phyloP scores from a whole-genome alignment of 2,888 invertebrate genomes.

The Aradus depressus region DNA sequence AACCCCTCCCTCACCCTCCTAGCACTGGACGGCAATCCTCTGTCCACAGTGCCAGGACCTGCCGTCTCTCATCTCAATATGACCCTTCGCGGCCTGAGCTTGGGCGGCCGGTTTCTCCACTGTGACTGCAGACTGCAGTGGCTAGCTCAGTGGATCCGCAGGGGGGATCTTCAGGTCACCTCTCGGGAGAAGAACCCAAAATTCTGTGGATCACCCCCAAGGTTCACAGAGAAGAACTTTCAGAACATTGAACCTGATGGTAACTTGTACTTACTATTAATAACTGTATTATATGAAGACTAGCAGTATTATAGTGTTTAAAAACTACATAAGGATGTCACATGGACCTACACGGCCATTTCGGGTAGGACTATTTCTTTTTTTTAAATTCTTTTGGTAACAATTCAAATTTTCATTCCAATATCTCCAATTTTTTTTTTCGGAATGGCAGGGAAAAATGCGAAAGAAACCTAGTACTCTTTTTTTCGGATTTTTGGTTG shows the following conservation, averaged over 20 bases:
- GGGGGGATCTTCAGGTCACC: slow-evolving; percentile 80
- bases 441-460: too few relatives aligned
- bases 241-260: slow-evolving; percentile 75
- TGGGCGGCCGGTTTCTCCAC: slow-evolving; percentile 77
- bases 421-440: too few relatives aligned
- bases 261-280: too few relatives aligned
- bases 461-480: too few relatives aligned
- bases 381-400: too few relatives aligned
- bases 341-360: too few relatives aligned
- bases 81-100: slow-evolving; percentile 70
- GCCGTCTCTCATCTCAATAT: slow-evolving; percentile 68
- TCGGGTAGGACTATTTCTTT: too few relatives aligned
- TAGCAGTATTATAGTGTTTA: too few relatives aligned
- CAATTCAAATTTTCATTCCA: too few relatives aligned
- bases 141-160: slow-evolving; percentile 83
- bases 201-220: slow-evolving; percentile 75
- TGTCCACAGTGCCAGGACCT: slow-evolving; percentile 68
- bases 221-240: slow-evolving; percentile 70
- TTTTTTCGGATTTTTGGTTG: too few relatives aligned
- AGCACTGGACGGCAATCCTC: slow-evolving; percentile 82
- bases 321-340: too few relatives aligned
- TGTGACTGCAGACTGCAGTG: slow-evolving; percentile 81
- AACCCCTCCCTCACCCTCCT: slow-evolving; percentile 76
- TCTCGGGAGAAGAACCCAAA: slow-evolving; percentile 85
- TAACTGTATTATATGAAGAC: too few relatives aligned